Percentiles rank a stretch among this genome's conserved stretches.
Conservation (phyloP, 2,797 vertebrate genomes). For the Galago senegalensis region DNA sequence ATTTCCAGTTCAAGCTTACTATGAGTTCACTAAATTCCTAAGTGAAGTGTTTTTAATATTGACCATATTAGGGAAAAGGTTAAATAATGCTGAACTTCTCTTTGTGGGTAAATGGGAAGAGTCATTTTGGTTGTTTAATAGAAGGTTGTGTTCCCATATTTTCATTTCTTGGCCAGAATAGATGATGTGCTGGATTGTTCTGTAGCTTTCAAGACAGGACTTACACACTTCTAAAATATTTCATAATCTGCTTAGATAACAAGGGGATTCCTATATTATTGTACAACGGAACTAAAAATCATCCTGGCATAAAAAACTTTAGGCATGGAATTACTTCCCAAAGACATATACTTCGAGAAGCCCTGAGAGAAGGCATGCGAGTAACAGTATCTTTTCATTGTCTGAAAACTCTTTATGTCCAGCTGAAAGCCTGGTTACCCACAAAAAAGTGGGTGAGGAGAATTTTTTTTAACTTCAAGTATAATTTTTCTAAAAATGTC, state of each 20-base stretch:
- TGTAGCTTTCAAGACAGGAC: conserved; percentile 45
- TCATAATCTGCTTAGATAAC: conserved; percentile 1
- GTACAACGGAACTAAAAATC: neutral
- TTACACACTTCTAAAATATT: conserved; percentile 49
- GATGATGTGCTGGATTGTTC: conserved; percentile 47
- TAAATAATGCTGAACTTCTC: conserved; percentile 72
- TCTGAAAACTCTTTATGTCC: conserved; percentile 42
- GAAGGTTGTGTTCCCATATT: conserved; percentile 60
- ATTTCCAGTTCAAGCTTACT: conserved; percentile 78
- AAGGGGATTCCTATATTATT: conserved; percentile 23
- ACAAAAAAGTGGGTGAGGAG: neutral
- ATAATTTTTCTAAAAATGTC: conserved; percentile 49
- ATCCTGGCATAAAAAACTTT: conserved; percentile 27
- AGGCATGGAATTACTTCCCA: conserved; percentile 43
- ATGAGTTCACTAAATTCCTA: conserved; percentile 74
- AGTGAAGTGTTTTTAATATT: conserved; percentile 74
- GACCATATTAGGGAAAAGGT: conserved; percentile 75
- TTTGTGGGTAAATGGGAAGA: conserved; percentile 59
- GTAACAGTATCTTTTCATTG: neutral
- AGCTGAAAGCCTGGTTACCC: neutral
- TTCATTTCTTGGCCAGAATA: conserved; percentile 40
- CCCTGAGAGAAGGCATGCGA: conserved; percentile 13
- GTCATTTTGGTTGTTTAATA: conserved; percentile 40
- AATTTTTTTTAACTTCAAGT: neutral
- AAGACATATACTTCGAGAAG: conserved; percentile 7